Evolutionary conservation across 2,888 invertebrate genomes (phyloP), one percentile per base, ranked within the genome.

Genomic region (Tachina fera): DNA sequence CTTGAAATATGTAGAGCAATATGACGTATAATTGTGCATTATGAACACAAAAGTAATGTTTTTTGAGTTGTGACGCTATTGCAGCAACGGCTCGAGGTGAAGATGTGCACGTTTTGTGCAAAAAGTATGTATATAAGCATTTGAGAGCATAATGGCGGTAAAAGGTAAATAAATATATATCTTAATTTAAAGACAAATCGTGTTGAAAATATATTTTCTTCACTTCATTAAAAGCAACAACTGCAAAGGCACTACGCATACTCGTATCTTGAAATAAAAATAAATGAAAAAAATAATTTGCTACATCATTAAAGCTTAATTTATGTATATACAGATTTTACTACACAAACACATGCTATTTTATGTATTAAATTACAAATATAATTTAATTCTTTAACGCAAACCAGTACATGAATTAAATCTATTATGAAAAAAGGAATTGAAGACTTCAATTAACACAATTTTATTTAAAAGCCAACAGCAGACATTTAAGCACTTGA

Each of bases 251-350:
- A 31, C 2, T 31, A 31, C 31, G 3, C 22, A 3, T 31, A 31
- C 31, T 31, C 31, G 1, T 39, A 39, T 5, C 39, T n/a, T 3
- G 8, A 65, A 45, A 56, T 41, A 39, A 53, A 22, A 10, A 16
- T 10, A 39, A 10, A 22, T 22, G 8, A 14, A 49, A 60, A 77
- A 60, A 77, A 22, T 72, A 65, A 72, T 80, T 80, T 80, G 72
- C 72, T 67, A 58, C 72, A 80, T 72, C 72, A 80, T 72, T 65
- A 58, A 72, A 72, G 56, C 58, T 72, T 72, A 80, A 80, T 80
- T 65, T 58, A 49, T 60, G 16, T 41, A 60, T 3, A 31, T 31
- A 31, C 31, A 31, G 9, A n/a, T 39, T n/a, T 51, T 9, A 43
- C 5, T 22, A 65, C 9, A 49, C 31, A 49, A 2, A 8, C 14